Evolutionary conservation across 2,888 invertebrate species (phyloP), one percentile per base, ranked within the genome.

Genomic region (Morpho helenor): DNA sequence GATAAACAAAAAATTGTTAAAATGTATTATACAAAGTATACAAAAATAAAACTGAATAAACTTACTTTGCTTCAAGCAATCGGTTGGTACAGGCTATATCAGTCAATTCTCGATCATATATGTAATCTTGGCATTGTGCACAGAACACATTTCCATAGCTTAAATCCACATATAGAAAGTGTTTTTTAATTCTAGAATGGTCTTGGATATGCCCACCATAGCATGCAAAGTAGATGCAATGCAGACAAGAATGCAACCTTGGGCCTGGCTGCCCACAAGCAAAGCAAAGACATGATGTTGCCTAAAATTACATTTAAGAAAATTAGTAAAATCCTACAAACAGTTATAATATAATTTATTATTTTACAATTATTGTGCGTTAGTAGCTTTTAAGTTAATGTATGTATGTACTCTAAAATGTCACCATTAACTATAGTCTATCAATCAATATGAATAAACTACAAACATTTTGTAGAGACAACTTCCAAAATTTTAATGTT

Each of bases 161-260:
- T 52, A 98, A 85, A 78, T 99, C 98, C 71, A 98, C 93, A 60
- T 97, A 96, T 67, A 98, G 91, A 73, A 93, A 93, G 82, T 98
- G 98, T 72, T 95, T 95, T 73, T 95, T 95, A 49, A 91, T 91
- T 75, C 94, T 95, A 52, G 95, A 94, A 89, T 99, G 98, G 57
- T 96, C 95, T 72, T 95, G 94, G 67, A 98, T 96, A 80, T 98
- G 98, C 59, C 94, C 93, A 23, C 93, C 93, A 71, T 96, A 96
- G 81, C 99, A 99, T 54, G 96, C 98, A 83, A 99, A 98, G 87
- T 94, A 98, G 69, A 98, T 96, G 88, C 99, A 99, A 73, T 97
- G 96, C 60, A 97, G 91, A 74, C 97, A 97, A 31, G 96, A 95
- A 76, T 96, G 96, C 71, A 97, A 91, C 60, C 96, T 93, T n/a